These are phyloP conservation scores for Cnemophilus loriae DNA, from an alignment of 2,113 vertebrate species.

Conservation along the genomic window DNA sequence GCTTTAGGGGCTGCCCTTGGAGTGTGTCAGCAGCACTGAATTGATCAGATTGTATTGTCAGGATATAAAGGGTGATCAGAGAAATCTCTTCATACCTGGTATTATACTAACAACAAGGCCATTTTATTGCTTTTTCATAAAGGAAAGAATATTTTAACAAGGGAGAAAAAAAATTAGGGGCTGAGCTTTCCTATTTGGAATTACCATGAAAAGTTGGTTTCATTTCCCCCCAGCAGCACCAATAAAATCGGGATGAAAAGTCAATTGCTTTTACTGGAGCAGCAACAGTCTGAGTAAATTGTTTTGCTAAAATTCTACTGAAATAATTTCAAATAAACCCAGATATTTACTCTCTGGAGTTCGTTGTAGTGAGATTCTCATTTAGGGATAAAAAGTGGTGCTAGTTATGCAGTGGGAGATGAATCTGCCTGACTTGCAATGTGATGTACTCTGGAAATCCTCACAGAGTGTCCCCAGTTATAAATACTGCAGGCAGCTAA, in stretches of 20 bases:
- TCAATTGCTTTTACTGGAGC: not conserved
- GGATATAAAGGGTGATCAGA: not conserved
- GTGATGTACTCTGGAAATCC: not conserved
- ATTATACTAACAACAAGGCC: not conserved
- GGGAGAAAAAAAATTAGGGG: not conserved
- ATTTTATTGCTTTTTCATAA: not conserved
- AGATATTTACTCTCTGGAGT: not conserved
- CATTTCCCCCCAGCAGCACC: not conserved
- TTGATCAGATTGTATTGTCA: not conserved
- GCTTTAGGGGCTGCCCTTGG: not conserved
- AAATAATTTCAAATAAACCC: not conserved
- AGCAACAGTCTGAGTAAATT: not conserved
- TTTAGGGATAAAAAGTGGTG: not conserved
- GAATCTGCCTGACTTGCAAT: not conserved
- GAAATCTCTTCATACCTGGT: not conserved
- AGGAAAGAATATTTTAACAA: not conserved
- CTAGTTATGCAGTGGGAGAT: not conserved
- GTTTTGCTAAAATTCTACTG: not conserved
- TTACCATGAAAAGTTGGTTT: not conserved
- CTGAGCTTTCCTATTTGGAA: not conserved
- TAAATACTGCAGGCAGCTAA: not conserved
- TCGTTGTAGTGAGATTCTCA: not conserved
- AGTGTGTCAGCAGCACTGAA: not conserved
- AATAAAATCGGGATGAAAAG: conserved; percentile 1
- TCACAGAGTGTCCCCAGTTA: not conserved